Evolutionary conservation across 2,113 vertebrate genomes (phyloP), one percentile per base, ranked within the genome.

Genomic region (Colinus virginianus): DNA sequence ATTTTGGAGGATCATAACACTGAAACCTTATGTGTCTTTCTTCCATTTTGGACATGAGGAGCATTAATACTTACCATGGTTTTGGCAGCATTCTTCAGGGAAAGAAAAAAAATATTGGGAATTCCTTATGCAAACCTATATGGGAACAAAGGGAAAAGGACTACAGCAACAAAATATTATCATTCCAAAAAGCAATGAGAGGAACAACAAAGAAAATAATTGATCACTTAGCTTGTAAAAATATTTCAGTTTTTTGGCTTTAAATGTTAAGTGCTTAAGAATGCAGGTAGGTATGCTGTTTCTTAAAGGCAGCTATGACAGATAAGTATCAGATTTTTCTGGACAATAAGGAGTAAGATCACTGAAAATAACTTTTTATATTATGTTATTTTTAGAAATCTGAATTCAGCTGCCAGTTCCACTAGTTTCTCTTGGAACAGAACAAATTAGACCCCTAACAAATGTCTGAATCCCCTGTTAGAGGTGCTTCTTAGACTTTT

Each of bases 271-370:
- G 8, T 69, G 4, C 16, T 87, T 83, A 74, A 59, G 68, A 70
- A 87, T 93, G 89, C 78, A 74, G 19, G 32, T 30, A 13, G 32
- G 4, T 18, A 61, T 40, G 48, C 17, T 1, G 1, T 56, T 94
- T 84, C 58, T 82, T 87, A 32, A 13, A 69, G 63, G 36, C 32
- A 49, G 77, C 13, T 2, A 49, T 79, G 75, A 80, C 63, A 74
- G 78, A 92, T 56, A 82, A 78, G 23, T 58, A 94, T 87, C 67
- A 58, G 21, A 79, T 59, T 92, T 89, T 92, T 95, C 67, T 87
- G 58, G 68, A 87, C 49, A 96, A 55, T 40, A 22, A 87, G 63
- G 49, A 69, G 8, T 92, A 28, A 94, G 89, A 82, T 74, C 67
- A 87, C 21, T 4, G 12, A 79, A 79, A 59, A 2, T 6, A 51